Percentiles rank a stretch among this genome's conserved stretches.
phyloP scores from a whole-genome alignment of 2,113 vertebrate genomes.

The Xenotilapia longispinis region DNA sequence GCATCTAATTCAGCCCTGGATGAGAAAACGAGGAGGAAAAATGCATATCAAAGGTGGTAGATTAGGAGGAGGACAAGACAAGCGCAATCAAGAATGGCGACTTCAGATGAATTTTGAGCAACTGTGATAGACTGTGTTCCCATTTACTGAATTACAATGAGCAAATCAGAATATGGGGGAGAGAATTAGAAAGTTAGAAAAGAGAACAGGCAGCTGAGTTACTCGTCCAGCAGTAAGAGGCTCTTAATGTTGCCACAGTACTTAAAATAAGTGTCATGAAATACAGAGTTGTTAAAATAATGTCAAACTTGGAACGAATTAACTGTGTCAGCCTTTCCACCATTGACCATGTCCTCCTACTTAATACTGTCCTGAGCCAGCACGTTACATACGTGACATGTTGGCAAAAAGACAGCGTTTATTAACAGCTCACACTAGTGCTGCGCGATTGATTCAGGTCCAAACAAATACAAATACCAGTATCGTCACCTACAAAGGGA shows the following conservation, averaged over 20 bases:
- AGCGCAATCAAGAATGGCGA: neutral
- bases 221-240: neutral
- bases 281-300: neutral
- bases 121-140: neutral
- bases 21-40: neutral
- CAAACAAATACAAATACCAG: neutral
- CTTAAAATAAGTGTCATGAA: neutral
- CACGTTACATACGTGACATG: neutral
- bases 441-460: neutral
- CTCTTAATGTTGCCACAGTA: neutral
- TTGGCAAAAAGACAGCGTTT: neutral
- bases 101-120: neutral
- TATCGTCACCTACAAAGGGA: neutral
- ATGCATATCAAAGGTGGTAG: neutral
- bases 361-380: neutral
- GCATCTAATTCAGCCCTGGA: neutral
- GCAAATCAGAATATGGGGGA: neutral
- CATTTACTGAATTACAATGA: neutral
- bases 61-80: neutral
- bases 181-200: neutral
- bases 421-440: neutral
- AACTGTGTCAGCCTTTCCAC: neutral
- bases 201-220: neutral
- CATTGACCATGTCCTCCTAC: neutral
- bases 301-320: neutral